Evolutionary conservation across 2,797 vertebrate species (phyloP), one percentile per base, ranked within the genome.

Genomic region (Capromys pilorides): DNA sequence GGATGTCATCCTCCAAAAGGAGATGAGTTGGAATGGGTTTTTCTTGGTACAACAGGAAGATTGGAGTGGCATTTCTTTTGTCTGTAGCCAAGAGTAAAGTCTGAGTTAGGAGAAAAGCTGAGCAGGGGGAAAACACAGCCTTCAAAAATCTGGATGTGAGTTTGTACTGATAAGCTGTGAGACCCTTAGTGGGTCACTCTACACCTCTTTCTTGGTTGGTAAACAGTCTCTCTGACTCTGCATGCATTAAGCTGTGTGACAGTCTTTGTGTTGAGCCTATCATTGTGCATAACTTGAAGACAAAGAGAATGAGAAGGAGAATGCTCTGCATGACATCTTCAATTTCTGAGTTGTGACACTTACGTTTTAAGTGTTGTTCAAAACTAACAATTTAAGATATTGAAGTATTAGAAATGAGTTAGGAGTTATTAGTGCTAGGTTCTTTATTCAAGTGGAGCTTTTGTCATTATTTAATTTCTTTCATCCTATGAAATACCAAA

Each of bases 321-420:
- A 75, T 51, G 1, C n/a, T 69, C 28, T 86, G 79, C 16, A 24
- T 79, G 51, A 2, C 39, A 0, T 80, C 71, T 59, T 89, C 54
- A 86, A 39, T 45, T 92, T 79, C 61, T 73, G 49, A 84, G 14
- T 67, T 64, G 28, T 89, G 69, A 45, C 71, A 54, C 84, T 92
- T 94, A 64, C 66, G n/a, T 77, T 90, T 87, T 85, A 94, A 94
- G 86, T 45, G 92, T 95, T 83, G 66, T 81, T 93, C 45, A 86
- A 59, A 95, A 69, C 31, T 85, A 75, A 86, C 9, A 54, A 36
- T 10, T 86, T 79, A 78, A 92, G 3, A 13, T 85, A 91, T 59
- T 93, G 41, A 78, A 94, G 91, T 85, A 88, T 49, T 12, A 81
- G 49, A 89, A 90, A 62, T 86, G 49, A 86, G 85, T 91, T 79